These are phyloP conservation scores for Capromys pilorides DNA, from an alignment of 2,797 vertebrate species.

Conservation along the genomic window DNA sequence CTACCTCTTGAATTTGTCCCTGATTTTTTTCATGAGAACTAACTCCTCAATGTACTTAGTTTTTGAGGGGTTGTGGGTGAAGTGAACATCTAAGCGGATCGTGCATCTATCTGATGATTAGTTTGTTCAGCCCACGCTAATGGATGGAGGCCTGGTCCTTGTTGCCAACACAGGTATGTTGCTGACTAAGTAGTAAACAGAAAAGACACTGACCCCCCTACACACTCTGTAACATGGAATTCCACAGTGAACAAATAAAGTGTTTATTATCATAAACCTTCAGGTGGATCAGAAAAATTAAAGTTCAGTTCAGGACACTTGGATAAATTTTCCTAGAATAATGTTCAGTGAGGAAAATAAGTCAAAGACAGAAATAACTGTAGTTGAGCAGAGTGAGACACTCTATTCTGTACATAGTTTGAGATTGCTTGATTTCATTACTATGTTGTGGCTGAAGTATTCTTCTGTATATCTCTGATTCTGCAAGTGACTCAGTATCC, in stretches of 20 bases:
- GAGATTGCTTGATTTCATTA: background rate
- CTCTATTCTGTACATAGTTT: background rate
- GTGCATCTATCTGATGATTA: background rate
- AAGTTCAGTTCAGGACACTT: background rate
- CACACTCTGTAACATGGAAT: background rate
- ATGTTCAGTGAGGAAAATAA: background rate
- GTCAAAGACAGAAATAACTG: background rate
- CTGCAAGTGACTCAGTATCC: background rate
- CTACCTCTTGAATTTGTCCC: background rate
- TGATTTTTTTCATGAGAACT: background rate
- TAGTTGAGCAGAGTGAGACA: background rate
- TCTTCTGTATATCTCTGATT: background rate
- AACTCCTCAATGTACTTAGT: fast-evolving
- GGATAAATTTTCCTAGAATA: background rate
- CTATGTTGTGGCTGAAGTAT: background rate
- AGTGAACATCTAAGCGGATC: background rate
- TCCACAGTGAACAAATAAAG: background rate
- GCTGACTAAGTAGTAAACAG: background rate
- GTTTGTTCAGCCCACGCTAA: background rate
- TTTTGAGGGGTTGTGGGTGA: background rate
- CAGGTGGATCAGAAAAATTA: background rate
- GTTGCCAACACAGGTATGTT: background rate
- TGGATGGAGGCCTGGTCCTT: background rate
- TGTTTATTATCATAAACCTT: background rate
- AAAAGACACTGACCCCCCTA: background rate